These are phyloP conservation scores for Steinernema carpocapsae DNA, from an alignment of 2,888 invertebrate genomes.

Conservation along the genomic window DNA sequence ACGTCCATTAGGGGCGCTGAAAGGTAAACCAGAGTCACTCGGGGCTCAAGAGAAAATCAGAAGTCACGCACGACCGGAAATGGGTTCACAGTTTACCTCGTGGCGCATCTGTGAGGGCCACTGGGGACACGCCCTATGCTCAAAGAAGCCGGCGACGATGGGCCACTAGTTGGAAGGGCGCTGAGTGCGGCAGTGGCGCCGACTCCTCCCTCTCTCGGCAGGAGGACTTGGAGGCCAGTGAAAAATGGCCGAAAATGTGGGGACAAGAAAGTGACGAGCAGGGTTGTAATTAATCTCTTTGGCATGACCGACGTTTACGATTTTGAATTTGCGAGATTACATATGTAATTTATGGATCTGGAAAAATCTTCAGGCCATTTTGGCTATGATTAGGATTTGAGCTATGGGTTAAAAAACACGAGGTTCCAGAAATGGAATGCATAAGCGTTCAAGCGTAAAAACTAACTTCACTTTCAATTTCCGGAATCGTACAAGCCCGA, in stretches of 20 bases:
- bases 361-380: not conserved
- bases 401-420: too few species aligned
- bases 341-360: constrained; percentile 17
- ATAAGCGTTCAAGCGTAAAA: not conserved
- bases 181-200: not conserved
- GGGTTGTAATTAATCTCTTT: constrained; percentile 27
- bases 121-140: constrained; percentile 8
- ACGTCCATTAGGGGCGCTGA: constrained; percentile 21
- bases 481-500: too few species aligned
- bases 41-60: constrained; percentile 7
- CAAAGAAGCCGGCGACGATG: constrained; percentile 12
- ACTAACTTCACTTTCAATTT: too few species aligned
- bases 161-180: constrained; percentile 29
- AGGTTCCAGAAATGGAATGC: not conserved
- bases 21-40: not conserved
- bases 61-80: constrained; percentile 28
- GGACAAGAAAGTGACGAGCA: constrained; percentile 25
- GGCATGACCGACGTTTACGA: not conserved
- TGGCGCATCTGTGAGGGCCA: not conserved
- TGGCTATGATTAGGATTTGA: not conserved
- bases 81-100: constrained; percentile 15
- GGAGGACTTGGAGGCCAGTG: not conserved
- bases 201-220: constrained; percentile 10
- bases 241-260: constrained; percentile 34
- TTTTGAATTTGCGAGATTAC: constrained; percentile 30